These are phyloP conservation scores for Isichthys henryi DNA, from an alignment of 2,113 vertebrate species.

Conservation along the genomic window DNA sequence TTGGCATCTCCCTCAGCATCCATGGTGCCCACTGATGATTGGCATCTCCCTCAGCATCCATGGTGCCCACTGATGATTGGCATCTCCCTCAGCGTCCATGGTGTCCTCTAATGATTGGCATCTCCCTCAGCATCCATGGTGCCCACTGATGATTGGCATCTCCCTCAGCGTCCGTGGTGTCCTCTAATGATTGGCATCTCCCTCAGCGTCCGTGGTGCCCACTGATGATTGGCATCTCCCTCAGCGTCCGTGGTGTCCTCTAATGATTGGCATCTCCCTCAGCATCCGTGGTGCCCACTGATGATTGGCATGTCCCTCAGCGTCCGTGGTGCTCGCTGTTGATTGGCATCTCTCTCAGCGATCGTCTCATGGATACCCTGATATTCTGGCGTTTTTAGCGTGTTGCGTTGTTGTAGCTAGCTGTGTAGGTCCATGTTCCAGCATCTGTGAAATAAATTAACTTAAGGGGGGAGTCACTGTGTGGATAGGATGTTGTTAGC, in stretches of 20 bases:
- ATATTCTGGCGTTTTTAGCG: not conserved
- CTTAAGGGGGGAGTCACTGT: not conserved
- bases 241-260: not conserved
- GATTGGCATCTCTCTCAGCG: not conserved
- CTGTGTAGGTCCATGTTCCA: not conserved
- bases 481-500: not conserved
- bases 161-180: too few species aligned
- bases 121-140: not conserved
- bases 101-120: not conserved
- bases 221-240: not conserved
- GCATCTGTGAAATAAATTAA: not conserved
- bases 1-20: too few species aligned
- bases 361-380: not conserved
- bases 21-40: too few species aligned
- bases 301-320: not conserved
- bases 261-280: not conserved
- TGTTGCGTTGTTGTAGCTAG: not conserved
- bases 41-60: too few species aligned
- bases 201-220: not conserved
- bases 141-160: not conserved
- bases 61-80: not conserved
- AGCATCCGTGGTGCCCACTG: too few species aligned
- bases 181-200: not conserved
- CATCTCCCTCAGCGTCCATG: not conserved
- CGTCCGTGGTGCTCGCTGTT: too few species aligned